phyloP scores from a whole-genome alignment of 2,797 vertebrate genomes.

The Ctenopoma multispine region DNA sequence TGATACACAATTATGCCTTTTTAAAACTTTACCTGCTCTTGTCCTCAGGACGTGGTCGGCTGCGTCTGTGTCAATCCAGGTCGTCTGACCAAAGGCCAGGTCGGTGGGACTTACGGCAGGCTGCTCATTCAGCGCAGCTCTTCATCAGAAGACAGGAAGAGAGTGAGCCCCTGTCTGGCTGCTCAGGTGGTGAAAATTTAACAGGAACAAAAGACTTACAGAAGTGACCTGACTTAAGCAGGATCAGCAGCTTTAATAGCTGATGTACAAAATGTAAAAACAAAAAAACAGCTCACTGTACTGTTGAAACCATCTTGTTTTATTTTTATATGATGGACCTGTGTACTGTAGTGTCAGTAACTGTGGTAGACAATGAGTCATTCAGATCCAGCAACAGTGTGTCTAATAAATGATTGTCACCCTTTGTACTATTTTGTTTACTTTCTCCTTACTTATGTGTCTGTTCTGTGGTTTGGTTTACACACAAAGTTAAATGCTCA shows the following conservation, averaged over 20 bases:
- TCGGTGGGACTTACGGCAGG: slow-evolving; percentile 91
- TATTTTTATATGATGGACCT: slow-evolving; percentile 48
- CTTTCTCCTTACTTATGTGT: not conserved
- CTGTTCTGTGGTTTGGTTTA: not conserved
- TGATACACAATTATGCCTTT: not conserved
- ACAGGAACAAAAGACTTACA: slow-evolving; percentile 36
- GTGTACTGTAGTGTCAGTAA: not conserved
- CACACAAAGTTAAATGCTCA: too few relatives aligned
- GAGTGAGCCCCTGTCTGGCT: slow-evolving; percentile 84
- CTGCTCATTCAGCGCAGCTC: slow-evolving; percentile 81
- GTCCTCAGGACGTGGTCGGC: slow-evolving; percentile 87
- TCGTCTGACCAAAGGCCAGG: slow-evolving; percentile 93
- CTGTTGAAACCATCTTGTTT: not conserved
- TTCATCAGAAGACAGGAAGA: slow-evolving; percentile 16
- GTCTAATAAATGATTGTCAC: slow-evolving; percentile 56
- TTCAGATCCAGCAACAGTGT: slow-evolving; percentile 10
- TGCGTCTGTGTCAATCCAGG: slow-evolving; percentile 94
- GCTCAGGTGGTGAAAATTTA: slow-evolving; percentile 93
- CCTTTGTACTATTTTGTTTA: slow-evolving; percentile 27
- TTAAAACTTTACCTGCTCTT: not conserved
- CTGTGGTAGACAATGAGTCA: not conserved
- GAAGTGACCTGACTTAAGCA: not conserved
- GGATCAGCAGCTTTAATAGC: slow-evolving; percentile 1
- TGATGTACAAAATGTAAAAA: slow-evolving; percentile 28
- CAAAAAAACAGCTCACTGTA: slow-evolving; percentile 3